Conservation (phyloP, 2,113 vertebrate species). For the Chauna torquata region DNA sequence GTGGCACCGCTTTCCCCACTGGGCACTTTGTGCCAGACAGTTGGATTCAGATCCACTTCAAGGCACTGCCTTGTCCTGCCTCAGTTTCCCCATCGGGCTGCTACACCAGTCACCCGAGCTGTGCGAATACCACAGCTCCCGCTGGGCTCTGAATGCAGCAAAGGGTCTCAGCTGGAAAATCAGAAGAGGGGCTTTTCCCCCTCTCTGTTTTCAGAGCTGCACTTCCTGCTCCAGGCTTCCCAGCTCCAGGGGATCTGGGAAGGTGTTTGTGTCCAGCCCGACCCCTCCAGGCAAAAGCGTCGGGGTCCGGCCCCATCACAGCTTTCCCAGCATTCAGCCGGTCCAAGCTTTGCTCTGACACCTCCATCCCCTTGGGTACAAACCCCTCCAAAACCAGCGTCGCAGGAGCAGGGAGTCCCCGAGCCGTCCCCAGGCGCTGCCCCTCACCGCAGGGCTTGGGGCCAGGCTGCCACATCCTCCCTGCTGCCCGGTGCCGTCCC, state of each 20-base stretch:
- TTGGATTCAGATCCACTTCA: neutral
- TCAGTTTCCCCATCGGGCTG: neutral
- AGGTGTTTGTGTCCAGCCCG: neutral
- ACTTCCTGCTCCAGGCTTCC: no score
- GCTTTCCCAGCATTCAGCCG: neutral
- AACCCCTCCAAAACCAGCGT: neutral
- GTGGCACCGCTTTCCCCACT: neutral
- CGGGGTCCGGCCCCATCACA: fast-evolving
- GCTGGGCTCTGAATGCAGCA: neutral
- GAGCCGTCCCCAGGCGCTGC: neutral
- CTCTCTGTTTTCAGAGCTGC: neutral
- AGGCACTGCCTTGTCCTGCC: neutral
- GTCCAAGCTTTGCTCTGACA: neutral
- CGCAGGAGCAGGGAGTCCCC: neutral
- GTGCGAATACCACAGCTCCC: neutral
- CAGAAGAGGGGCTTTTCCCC: neutral
- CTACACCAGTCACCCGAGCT: neutral
- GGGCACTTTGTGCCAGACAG: neutral
- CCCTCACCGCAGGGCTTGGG: no score
- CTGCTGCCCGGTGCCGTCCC: fast-evolving
- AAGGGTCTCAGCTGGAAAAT: neutral
- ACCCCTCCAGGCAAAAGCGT: neutral
- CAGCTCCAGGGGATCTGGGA: no score
- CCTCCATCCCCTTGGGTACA: neutral
- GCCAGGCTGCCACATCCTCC: neutral